Conservation (phyloP, 2,797 vertebrate species). For the Petrocephalus sullivani region DNA sequence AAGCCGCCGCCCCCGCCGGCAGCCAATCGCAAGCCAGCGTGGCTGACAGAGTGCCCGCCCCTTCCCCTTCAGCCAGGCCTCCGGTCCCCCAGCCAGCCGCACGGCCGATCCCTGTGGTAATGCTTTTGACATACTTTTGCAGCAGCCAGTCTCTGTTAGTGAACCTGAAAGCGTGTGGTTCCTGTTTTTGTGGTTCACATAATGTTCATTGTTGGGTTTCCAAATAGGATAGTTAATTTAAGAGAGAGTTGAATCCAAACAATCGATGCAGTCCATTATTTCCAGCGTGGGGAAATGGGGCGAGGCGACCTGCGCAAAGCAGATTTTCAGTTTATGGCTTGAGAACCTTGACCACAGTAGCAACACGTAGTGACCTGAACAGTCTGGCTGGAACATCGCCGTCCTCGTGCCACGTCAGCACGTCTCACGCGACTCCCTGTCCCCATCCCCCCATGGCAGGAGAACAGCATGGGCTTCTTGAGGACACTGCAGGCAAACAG, state of each 20-base stretch:
- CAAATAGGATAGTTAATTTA: neutral
- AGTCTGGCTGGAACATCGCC: neutral
- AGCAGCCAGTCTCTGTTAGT: neutral
- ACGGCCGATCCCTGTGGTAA: constrained; percentile 11
- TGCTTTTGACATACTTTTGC: neutral
- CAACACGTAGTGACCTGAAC: neutral
- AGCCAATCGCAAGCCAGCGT: constrained; percentile 28
- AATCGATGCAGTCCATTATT: neutral
- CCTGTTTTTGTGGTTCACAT: neutral
- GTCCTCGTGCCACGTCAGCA: neutral
- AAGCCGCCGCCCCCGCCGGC: neutral
- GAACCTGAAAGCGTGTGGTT: neutral
- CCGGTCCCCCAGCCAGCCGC: constrained; percentile 1
- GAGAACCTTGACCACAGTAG: neutral
- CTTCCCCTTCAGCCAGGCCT: constrained; percentile 13
- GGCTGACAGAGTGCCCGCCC: constrained; percentile 18
- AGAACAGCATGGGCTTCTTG: constrained; percentile 67
- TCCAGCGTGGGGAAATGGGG: neutral
- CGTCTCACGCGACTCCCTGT: neutral
- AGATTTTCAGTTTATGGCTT: neutral
- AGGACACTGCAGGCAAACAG: constrained; percentile 77
- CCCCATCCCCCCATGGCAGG: constrained; percentile 46
- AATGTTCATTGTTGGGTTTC: neutral
- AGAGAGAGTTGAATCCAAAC: neutral
- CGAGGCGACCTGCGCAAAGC: neutral